A percentile compares a stretch with the other conserved stretches of the same genome.
These are phyloP conservation scores for Amiota mariae DNA, from an alignment of 2,888 invertebrate species.

Conservation along the genomic window DNA sequence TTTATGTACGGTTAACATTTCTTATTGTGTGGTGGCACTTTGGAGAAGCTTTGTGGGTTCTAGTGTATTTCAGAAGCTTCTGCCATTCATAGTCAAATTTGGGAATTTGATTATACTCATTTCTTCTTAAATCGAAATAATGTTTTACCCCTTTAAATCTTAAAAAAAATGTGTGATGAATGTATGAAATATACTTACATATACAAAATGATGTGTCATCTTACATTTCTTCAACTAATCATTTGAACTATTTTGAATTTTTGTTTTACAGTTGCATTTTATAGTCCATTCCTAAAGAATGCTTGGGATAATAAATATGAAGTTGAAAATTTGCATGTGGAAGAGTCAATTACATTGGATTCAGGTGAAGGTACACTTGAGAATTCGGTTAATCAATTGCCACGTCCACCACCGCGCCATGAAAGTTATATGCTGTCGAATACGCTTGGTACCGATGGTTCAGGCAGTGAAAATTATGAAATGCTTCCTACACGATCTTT, in stretches of 20 bases:
- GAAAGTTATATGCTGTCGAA: constrained; percentile 86
- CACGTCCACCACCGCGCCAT: constrained; percentile 81
- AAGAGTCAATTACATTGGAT: constrained; percentile 79
- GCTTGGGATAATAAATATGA: constrained; percentile 97
- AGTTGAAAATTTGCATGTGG: constrained; percentile 93
- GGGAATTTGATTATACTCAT: no score
- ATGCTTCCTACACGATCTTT: constrained; percentile 76
- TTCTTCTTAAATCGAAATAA: no score
- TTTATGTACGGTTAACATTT: no score
- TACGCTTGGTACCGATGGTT: constrained; percentile 75
- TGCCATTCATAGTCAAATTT: no score
- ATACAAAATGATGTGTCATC: no score
- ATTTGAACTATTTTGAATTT: not conserved
- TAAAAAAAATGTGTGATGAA: no score
- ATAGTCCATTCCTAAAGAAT: constrained; percentile 95
- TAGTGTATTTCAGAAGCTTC: no score
- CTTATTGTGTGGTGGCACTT: no score
- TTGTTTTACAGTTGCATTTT: constrained; percentile 89
- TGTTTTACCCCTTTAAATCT: no score
- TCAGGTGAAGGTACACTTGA: constrained; percentile 79
- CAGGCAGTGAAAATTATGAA: constrained; percentile 81
- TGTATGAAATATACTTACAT: no score
- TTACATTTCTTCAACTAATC: no score
- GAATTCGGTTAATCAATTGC: constrained; percentile 80
- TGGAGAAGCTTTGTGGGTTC: no score